These are phyloP conservation scores for Palythoa grandis DNA, from an alignment of 92 coral and sea anemone genomes.

Conservation along the genomic window DNA sequence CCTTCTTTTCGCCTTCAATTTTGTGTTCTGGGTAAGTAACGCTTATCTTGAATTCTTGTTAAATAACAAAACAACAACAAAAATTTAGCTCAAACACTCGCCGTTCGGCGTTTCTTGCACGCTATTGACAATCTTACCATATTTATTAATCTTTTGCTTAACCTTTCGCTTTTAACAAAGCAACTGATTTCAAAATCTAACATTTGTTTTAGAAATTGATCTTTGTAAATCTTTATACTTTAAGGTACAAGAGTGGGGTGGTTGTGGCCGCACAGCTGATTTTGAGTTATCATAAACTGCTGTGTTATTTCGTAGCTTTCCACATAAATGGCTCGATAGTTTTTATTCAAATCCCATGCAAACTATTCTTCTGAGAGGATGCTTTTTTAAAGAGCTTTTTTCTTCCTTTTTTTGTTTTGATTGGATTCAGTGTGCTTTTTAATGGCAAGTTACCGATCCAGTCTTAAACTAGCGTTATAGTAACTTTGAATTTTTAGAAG, in stretches of 20 bases:
- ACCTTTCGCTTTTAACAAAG: constrained; percentile 13
- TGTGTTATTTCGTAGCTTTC: too few species aligned
- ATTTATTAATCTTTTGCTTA: constrained; percentile 49
- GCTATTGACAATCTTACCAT: constrained; percentile 22
- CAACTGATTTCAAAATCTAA: constrained; percentile 28
- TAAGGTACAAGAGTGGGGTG: not conserved
- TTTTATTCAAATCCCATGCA: too few species aligned
- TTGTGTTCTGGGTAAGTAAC: constrained; percentile 94
- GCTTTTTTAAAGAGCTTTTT: too few species aligned
- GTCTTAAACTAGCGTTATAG: not conserved
- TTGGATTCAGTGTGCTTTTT: not conserved
- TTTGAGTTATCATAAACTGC: not conserved
- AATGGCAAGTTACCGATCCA: too few species aligned
- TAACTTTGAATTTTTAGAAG: not conserved
- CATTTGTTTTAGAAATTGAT: constrained; percentile 30
- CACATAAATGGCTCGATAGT: too few species aligned
- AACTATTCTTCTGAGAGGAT: too few species aligned
- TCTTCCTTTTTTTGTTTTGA: too few species aligned
- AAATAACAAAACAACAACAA: not conserved
- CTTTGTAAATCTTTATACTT: not conserved
- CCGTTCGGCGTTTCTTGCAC: not conserved
- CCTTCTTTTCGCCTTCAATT: constrained; percentile 90
- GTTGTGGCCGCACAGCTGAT: constrained; percentile 4
- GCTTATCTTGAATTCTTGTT: not conserved
- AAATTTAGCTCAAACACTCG: not conserved